Evolutionary conservation across 2,888 invertebrate species (phyloP).

Genomic region (Neria commutata): DNA sequence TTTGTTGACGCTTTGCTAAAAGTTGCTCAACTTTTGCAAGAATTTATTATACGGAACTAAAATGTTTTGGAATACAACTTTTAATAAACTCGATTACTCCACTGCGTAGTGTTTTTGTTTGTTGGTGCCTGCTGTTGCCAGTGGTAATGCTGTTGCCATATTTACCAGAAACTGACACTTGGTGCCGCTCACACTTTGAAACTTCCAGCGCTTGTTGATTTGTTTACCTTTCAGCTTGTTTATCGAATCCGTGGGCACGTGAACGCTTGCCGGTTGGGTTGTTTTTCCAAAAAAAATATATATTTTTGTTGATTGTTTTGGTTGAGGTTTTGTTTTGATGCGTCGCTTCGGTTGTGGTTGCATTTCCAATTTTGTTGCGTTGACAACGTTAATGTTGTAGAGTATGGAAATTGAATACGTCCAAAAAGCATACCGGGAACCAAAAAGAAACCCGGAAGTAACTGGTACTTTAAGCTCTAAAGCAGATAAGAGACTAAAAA

Average conservation of each 20-base stretch:
- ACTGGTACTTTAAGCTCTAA: no score
- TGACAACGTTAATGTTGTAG: background rate
- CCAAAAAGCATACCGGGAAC: no score
- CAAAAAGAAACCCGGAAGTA: no score
- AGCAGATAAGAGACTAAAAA: no score
- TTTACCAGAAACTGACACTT: background rate
- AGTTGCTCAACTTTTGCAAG: background rate
- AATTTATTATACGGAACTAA: no score
- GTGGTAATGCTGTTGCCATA: slow-evolving; percentile 14
- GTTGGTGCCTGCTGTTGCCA: slow-evolving; percentile 18
- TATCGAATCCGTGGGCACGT: background rate
- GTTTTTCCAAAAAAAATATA: background rate
- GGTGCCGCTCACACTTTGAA: background rate
- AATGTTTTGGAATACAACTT: background rate
- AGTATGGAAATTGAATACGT: no score
- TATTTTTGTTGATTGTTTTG: background rate
- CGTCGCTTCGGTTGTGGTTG: background rate
- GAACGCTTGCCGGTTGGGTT: background rate
- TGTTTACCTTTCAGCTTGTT: slow-evolving; percentile 5
- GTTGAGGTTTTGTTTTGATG: background rate
- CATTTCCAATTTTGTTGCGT: background rate
- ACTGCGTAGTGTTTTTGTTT: slow-evolving; percentile 2
- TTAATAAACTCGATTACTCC: no score
- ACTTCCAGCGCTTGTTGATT: background rate
- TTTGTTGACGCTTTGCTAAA: background rate